These are phyloP conservation scores for Edolisoma coerulescens DNA, from an alignment of 2,113 vertebrate species.

Conservation along the genomic window DNA sequence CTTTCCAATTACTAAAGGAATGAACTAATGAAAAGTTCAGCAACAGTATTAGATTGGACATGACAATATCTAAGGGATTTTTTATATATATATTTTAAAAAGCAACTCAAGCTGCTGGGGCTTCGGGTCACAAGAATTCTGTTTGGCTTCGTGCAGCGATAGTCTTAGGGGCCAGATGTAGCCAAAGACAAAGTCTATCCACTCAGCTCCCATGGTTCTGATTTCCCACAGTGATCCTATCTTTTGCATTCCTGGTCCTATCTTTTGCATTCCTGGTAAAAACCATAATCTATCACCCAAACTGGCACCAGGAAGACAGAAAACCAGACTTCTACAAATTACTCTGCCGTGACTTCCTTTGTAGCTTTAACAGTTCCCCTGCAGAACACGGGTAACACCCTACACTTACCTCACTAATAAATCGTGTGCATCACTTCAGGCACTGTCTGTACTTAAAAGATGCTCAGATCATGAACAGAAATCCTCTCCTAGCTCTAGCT, in stretches of 20 bases:
- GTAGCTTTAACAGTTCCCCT: background rate
- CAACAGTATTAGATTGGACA: background rate
- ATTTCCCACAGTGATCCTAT: background rate
- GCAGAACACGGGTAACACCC: background rate
- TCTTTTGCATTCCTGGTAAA: background rate
- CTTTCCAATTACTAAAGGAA: slow-evolving; percentile 38
- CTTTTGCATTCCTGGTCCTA: background rate
- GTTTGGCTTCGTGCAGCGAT: background rate
- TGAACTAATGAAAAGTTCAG: slow-evolving; percentile 23
- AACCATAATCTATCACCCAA: background rate
- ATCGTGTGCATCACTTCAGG: background rate
- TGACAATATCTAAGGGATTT: background rate
- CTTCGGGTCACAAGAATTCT: slow-evolving; percentile 1
- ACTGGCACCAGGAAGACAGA: background rate
- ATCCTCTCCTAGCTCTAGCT: background rate
- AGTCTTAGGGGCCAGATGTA: background rate
- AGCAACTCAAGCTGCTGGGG: background rate
- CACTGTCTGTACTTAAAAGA: background rate
- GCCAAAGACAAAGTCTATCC: background rate
- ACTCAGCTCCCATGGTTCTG: background rate
- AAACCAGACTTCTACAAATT: slow-evolving; percentile 14
- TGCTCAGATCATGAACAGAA: background rate
- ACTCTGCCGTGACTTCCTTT: background rate
- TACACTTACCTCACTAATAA: background rate
- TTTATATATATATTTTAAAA: background rate